A percentile compares a stretch with the other conserved stretches of the same genome.
Evolutionary conservation across 2,797 vertebrate species (phyloP).

Genomic region (Platyrinchus mystaceus): DNA sequence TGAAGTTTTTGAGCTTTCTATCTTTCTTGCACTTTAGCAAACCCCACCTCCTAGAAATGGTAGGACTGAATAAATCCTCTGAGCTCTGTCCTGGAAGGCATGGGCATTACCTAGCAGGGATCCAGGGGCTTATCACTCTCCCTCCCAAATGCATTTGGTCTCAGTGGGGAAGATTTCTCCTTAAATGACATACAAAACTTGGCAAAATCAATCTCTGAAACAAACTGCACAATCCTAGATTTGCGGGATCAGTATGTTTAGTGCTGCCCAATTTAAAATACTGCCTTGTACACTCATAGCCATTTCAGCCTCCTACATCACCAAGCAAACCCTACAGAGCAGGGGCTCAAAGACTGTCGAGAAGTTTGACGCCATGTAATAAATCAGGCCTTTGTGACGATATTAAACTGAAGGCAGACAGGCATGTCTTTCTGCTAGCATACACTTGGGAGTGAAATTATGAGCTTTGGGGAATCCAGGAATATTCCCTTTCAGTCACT

Average conservation of each 20-base stretch:
- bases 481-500: slow-evolving; percentile 47
- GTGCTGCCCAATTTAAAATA: slow-evolving; percentile 7
- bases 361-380: slow-evolving; percentile 16
- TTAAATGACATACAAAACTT: background rate
- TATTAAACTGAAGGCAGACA: slow-evolving; percentile 6
- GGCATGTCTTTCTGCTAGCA: slow-evolving; percentile 8
- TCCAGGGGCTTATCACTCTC: background rate
- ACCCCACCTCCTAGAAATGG: background rate
- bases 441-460: slow-evolving; percentile 22
- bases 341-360: background rate
- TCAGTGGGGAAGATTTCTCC: background rate
- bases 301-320: background rate
- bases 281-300: background rate
- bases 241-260: background rate
- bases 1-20: background rate
- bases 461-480: slow-evolving; percentile 10
- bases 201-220: background rate
- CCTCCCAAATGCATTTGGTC: background rate
- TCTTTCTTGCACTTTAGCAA: background rate
- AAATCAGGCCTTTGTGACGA: slow-evolving; percentile 16
- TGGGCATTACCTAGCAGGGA: background rate
- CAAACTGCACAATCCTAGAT: background rate
- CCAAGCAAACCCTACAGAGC: background rate
- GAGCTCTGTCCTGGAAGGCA: background rate
- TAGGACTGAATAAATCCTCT: background rate